A percentile compares a stretch with the other conserved stretches of the same genome.
phyloP scores from a whole-genome alignment of 2,888 invertebrate genomes.

The Philereme transversata region DNA sequence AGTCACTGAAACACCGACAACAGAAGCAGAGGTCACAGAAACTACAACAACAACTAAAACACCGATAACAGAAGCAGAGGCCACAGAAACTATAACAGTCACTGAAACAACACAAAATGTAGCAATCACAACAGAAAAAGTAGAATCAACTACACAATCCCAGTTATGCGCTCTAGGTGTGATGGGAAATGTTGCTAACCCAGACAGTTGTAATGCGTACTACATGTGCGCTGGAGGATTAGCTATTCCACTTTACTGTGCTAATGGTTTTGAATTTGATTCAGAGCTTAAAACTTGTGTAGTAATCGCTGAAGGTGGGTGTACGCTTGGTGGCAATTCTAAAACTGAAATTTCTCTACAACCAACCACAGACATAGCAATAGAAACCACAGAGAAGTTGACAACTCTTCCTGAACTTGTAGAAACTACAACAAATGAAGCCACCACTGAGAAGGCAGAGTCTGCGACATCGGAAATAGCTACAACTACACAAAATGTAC shows the following conservation, averaged over 20 bases:
- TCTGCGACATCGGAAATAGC: background rate
- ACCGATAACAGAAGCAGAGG: no score
- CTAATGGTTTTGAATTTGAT: slow-evolving; percentile 47
- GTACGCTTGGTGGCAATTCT: background rate
- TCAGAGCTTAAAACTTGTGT: slow-evolving; percentile 26
- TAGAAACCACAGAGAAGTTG: slow-evolving; percentile 3
- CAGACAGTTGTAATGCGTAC: slow-evolving; percentile 46
- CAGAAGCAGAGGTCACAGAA: background rate
- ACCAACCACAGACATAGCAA: background rate
- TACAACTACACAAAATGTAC: no score
- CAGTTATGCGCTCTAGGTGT: slow-evolving; percentile 41
- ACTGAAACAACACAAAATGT: background rate
- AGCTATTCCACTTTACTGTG: slow-evolving; percentile 43
- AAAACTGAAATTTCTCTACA: no score
- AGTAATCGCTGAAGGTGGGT: slow-evolving; percentile 10
- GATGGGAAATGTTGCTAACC: slow-evolving; percentile 48
- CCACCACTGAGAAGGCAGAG: slow-evolving; percentile 4
- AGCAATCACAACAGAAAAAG: background rate
- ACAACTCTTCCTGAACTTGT: no score
- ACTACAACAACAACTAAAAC: background rate
- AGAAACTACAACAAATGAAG: no score
- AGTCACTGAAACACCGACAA: slow-evolving; percentile 2
- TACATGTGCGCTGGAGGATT: slow-evolving; percentile 49
- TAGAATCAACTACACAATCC: background rate
- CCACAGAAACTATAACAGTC: no score